Percentiles rank a stretch among this genome's conserved stretches.
Evolutionary conservation across 35 echinoderm and acorn worm species (phyloP).

Genomic region (Stichopus chloronotus): DNA sequence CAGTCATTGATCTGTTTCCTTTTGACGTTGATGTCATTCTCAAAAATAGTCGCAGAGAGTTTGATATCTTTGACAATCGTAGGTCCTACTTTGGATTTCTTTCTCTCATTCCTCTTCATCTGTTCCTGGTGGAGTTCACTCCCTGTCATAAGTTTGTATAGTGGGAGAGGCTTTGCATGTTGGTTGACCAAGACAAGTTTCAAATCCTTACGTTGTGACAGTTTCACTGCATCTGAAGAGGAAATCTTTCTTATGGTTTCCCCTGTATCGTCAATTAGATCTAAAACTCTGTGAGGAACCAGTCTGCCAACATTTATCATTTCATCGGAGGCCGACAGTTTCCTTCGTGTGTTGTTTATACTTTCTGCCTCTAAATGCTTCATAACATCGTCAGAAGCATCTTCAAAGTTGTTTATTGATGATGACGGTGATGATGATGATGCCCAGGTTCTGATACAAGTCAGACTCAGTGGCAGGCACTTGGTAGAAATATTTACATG

Average conservation of each 20-base stretch:
- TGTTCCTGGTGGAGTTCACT: conserved; percentile 41
- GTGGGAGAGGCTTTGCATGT: conserved; percentile 39
- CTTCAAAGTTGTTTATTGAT: neutral
- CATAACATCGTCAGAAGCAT: neutral
- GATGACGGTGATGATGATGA: neutral
- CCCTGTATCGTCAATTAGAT: conserved; percentile 47
- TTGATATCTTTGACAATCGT: conserved; percentile 54
- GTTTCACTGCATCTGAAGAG: conserved; percentile 21
- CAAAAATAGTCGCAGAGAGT: conserved; percentile 12
- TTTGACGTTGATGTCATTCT: conserved; percentile 54
- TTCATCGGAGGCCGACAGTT: conserved; percentile 25
- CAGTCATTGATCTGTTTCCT: conserved; percentile 39
- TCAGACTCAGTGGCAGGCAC: neutral
- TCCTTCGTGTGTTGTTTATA: conserved; percentile 21
- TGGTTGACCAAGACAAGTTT: conserved; percentile 56
- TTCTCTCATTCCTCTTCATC: conserved; percentile 39
- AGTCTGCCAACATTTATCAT: conserved; percentile 53
- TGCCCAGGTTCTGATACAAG: neutral
- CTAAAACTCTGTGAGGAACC: conserved; percentile 45
- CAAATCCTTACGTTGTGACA: conserved; percentile 29
- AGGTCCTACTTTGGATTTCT: conserved; percentile 27
- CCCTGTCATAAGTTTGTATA: conserved; percentile 57
- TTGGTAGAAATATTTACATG: neutral
- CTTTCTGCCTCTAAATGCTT: conserved; percentile 38
- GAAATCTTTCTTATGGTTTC: neutral